Base-by-base conservation (phyloP, 2,113 vertebrate genomes). In the Toxotes jaculatrix region DNA sequence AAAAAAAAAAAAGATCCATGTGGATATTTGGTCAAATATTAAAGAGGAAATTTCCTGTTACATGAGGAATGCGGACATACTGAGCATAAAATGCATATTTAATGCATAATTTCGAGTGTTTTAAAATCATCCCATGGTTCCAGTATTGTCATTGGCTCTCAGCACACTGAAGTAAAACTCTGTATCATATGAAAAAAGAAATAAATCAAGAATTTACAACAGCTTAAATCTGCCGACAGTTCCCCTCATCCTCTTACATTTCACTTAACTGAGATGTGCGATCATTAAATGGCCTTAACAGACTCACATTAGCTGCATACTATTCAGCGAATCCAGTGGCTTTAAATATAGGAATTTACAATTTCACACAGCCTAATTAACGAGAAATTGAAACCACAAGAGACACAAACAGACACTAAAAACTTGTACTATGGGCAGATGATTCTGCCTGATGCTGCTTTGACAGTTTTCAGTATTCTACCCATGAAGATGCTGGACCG, bases 361-460 rank as follows among this genome's bases (percentile, higher is more conserved):
- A 57, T 62, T 40, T 36, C 34, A 34, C 72, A 40, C 7, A 40
- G 38, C 38, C 38, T 60, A 31, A 59, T 69, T 23, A 34, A 3
- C 7, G 5, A n/a, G 42, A 0, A 13, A 45, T 56, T 74, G 16
- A 40, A 60, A 64, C 2, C 4, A 12, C n/a, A 38, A 27, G 16
- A 67, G 45, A 55, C 67, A 55, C 53, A 47, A 42, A 40, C 62
- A 80, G 31, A 56, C 16, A 53, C 11, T 38, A 42, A 60, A 38
- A 80, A 84, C 80, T 86, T 72, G 31, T 32, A 45, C 34, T 4
- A n/a, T 5, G 27, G 8, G 27, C 31, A 12, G 8, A 61, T 57
- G 38, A 61, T 47, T 14, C 23, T n/a, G 4, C 36, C 53, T 12
- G 67, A 47, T 43, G 21, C 42, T 38, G 27, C 0, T 57, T 32